These are phyloP conservation scores for Drosophila falleni DNA, from an alignment of 2,888 invertebrate species.

Conservation along the genomic window DNA sequence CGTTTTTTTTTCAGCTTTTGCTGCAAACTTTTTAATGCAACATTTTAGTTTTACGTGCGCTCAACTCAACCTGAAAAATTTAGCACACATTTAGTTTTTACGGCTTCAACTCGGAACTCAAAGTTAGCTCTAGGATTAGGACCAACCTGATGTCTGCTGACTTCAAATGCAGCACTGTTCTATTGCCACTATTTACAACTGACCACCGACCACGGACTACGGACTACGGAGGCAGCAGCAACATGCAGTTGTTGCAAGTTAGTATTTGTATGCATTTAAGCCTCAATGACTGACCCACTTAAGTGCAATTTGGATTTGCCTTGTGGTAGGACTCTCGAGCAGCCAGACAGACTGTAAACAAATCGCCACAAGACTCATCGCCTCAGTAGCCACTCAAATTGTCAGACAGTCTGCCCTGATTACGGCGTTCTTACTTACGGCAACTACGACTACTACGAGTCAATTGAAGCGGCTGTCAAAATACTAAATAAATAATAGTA, in stretches of 20 bases:
- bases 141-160: background rate
- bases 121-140: slow-evolving; percentile 42
- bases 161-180: slow-evolving; percentile 4
- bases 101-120: slow-evolving; percentile 15
- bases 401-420: slow-evolving; percentile 45
- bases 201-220: background rate
- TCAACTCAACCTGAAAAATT: slow-evolving; percentile 60
- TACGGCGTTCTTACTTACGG: slow-evolving; percentile 24
- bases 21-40: slow-evolving; percentile 72
- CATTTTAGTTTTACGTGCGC: slow-evolving; percentile 67
- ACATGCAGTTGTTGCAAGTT: slow-evolving; percentile 27
- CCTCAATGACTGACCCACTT: slow-evolving; percentile 65
- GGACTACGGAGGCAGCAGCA: slow-evolving; percentile 6
- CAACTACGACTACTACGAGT: slow-evolving; percentile 11
- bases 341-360: slow-evolving; percentile 44
- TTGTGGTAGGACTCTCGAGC: slow-evolving; percentile 21
- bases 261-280: slow-evolving; percentile 60
- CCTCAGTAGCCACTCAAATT: slow-evolving; percentile 30
- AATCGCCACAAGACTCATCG: slow-evolving; percentile 29
- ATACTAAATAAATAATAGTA: slow-evolving; percentile 45
- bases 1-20: slow-evolving; percentile 50
- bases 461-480: slow-evolving; percentile 40
- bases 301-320: slow-evolving; percentile 43
- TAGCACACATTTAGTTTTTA: slow-evolving; percentile 71
- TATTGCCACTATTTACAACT: background rate